These are phyloP conservation scores for Toxotes lorentzi DNA, from an alignment of 2,797 vertebrate species.

Conservation along the genomic window DNA sequence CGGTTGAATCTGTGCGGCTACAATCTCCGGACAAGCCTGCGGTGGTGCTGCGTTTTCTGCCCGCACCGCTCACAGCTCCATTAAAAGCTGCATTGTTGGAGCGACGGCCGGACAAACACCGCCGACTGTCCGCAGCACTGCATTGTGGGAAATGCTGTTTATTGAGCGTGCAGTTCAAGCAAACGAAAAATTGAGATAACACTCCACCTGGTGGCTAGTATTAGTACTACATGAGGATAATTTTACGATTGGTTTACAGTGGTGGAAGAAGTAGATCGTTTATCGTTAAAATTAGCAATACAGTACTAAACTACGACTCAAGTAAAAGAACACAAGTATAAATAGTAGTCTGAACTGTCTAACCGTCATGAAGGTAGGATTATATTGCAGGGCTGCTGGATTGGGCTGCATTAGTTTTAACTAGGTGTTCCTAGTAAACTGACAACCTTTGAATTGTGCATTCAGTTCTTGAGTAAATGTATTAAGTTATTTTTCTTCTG, in stretches of 20 bases:
- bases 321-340: too few relatives aligned
- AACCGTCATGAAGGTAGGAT: too few relatives aligned
- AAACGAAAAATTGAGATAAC: background rate
- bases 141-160: conserved; percentile 75
- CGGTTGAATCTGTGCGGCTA: background rate
- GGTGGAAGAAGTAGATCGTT: too few relatives aligned
- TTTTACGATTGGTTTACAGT: background rate
- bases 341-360: too few relatives aligned
- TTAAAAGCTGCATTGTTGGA: conserved; percentile 84
- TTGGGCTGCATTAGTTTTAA: too few relatives aligned
- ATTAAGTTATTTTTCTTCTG: too few relatives aligned
- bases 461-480: too few relatives aligned
- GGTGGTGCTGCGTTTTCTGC: conserved; percentile 50
- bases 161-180: background rate
- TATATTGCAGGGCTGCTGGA: too few relatives aligned
- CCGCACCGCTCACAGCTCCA: conserved; percentile 69
- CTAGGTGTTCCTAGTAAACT: too few relatives aligned
- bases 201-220: conserved; percentile 51
- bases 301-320: background rate
- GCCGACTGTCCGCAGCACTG: conserved; percentile 64
- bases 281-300: background rate
- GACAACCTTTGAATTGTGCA: too few relatives aligned
- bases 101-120: conserved; percentile 75
- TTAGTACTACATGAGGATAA: background rate
- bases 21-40: conserved; percentile 44